These are phyloP conservation scores for Phataginus tricuspis DNA, from an alignment of 2,797 vertebrate species.

Conservation along the genomic window DNA sequence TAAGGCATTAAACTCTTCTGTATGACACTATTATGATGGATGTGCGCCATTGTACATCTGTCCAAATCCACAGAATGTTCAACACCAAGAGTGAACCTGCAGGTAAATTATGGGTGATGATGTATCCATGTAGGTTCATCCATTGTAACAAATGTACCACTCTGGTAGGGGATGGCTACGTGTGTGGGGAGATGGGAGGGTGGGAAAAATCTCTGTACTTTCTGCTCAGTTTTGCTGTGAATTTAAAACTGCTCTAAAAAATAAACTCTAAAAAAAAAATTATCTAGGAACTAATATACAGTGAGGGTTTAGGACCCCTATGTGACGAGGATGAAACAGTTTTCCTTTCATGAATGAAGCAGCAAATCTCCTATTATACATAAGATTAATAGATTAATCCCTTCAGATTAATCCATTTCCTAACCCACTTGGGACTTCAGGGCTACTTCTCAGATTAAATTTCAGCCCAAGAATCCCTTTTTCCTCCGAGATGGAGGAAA, in stretches of 20 bases:
- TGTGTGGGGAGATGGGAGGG: fast-evolving
- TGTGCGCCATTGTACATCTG: not conserved
- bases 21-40: not conserved
- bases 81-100: not conserved
- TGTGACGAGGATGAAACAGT: not conserved
- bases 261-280: not conserved
- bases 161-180: not conserved
- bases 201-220: not conserved
- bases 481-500: conserved; percentile 14
- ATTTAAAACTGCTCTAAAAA: conserved; percentile 6
- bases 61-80: not conserved
- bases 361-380: not conserved
- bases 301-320: not conserved
- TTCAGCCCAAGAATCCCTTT: not conserved
- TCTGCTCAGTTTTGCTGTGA: not conserved
- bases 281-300: not conserved
- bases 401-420: not conserved
- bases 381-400: not conserved
- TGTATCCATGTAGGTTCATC: not conserved
- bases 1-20: not conserved
- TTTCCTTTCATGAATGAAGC: not conserved
- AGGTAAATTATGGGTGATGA: not conserved
- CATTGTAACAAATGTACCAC: not conserved
- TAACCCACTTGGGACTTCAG: not conserved
- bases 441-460: not conserved